These are phyloP conservation scores for Etheostoma spectabile DNA, from an alignment of 2,113 vertebrate genomes.

Conservation along the genomic window DNA sequence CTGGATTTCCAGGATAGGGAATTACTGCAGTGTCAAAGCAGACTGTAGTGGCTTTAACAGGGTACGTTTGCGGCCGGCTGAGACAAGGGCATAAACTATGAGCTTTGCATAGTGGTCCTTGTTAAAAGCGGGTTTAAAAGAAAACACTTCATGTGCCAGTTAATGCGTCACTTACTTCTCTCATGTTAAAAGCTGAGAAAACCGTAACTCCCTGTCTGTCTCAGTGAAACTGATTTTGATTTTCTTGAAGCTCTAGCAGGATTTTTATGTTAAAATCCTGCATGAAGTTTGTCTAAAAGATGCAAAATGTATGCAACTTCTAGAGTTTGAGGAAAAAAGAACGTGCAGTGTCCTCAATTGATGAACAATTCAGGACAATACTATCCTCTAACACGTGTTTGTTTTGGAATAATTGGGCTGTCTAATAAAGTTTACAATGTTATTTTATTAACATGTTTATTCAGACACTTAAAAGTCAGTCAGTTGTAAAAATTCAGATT, in stretches of 20 bases:
- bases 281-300: neutral
- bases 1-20: neutral
- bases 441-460: neutral
- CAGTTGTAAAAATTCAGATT: neutral
- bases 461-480: neutral
- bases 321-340: neutral
- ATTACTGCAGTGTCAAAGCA: neutral
- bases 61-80: slow-evolving; percentile 38
- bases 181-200: neutral
- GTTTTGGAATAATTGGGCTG: neutral
- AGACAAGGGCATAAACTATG: slow-evolving; percentile 2
- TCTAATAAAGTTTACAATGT: neutral
- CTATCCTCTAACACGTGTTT: neutral
- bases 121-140: slow-evolving; percentile 20
- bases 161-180: neutral
- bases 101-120: slow-evolving; percentile 10
- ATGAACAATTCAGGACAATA: too few species aligned
- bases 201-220: neutral
- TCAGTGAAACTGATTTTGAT: neutral
- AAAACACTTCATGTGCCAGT: slow-evolving; percentile 12
- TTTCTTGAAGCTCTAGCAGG: neutral
- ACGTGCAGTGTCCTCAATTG: too few species aligned
- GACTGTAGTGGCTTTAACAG: slow-evolving; percentile 14
- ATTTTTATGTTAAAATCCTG: neutral
- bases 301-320: neutral